These are phyloP conservation scores for Stenodema calcarata DNA, from an alignment of 2,888 invertebrate genomes.

Conservation along the genomic window DNA sequence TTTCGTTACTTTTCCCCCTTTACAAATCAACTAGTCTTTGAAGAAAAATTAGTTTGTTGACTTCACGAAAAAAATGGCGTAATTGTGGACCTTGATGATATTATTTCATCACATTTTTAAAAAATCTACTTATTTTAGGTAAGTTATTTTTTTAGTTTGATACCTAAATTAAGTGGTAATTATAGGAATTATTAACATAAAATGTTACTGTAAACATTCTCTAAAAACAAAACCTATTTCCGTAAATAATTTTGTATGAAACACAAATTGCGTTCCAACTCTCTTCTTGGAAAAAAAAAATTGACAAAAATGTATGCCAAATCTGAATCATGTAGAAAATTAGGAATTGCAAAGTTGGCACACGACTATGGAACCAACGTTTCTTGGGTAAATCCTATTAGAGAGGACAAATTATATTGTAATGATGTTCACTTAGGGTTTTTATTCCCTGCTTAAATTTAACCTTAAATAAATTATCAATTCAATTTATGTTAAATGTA, in stretches of 20 bases:
- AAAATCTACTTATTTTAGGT: constrained; percentile 40
- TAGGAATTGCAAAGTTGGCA: constrained; percentile 29
- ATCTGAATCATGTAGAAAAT: neutral
- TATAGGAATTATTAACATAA: constrained; percentile 12
- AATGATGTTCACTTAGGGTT: constrained; percentile 43
- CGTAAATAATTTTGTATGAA: constrained; percentile 31
- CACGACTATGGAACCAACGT: constrained; percentile 31
- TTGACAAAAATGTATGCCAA: constrained; percentile 9
- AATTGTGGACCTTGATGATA: constrained; percentile 39
- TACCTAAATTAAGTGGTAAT: constrained; percentile 43
- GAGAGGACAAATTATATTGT: constrained; percentile 34
- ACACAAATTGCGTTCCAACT: neutral
- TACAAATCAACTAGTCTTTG: constrained; percentile 27
- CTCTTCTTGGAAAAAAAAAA: neutral
- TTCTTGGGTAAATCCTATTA: constrained; percentile 19
- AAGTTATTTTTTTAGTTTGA: constrained; percentile 46
- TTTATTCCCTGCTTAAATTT: constrained; percentile 46
- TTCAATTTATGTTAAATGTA: constrained; percentile 17
- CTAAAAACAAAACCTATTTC: constrained; percentile 28
- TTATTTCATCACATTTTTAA: constrained; percentile 17
- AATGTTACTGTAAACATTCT: constrained; percentile 40
- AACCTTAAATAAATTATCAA: constrained; percentile 44
- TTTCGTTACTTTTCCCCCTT: neutral
- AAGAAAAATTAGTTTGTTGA: constrained; percentile 30
- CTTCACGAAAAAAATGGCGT: neutral